phyloP scores from a whole-genome alignment of 1,140 invertebrate species.

The Rhagoletis zephyria region DNA sequence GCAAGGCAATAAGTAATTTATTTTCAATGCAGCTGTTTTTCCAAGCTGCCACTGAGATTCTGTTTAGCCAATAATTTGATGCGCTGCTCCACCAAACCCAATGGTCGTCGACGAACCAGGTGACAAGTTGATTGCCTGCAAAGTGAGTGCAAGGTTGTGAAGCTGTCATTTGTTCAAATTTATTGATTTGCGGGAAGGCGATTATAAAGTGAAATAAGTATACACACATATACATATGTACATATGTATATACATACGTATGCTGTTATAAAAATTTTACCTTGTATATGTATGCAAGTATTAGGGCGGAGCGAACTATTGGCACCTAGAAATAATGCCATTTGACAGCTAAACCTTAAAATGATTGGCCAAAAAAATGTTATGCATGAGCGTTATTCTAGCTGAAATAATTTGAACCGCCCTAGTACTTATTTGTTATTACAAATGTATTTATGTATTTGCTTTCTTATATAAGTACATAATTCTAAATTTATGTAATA shows the following conservation, averaged over 20 bases:
- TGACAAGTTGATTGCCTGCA: constrained; percentile 71
- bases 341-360: no score
- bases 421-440: no score
- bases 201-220: neutral
- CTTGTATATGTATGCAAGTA: no score
- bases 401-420: no score
- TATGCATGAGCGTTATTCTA: no score
- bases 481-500: neutral
- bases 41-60: constrained; percentile 58
- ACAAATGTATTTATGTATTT: no score
- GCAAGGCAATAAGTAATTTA: constrained; percentile 64
- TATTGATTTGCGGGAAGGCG: neutral
- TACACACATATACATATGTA: neutral
- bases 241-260: neutral
- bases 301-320: no score
- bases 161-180: neutral
- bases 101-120: constrained; percentile 66
- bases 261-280: no score
- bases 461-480: no score
- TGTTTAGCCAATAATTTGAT: constrained; percentile 66
- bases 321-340: no score
- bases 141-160: constrained; percentile 8
- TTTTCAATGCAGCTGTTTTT: constrained; percentile 49
- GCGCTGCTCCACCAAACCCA: constrained; percentile 68
- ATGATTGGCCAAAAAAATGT: no score